These are phyloP conservation scores for Vannuccia rotundouncinata DNA, from an alignment of 2,888 invertebrate genomes.

Conservation along the genomic window DNA sequence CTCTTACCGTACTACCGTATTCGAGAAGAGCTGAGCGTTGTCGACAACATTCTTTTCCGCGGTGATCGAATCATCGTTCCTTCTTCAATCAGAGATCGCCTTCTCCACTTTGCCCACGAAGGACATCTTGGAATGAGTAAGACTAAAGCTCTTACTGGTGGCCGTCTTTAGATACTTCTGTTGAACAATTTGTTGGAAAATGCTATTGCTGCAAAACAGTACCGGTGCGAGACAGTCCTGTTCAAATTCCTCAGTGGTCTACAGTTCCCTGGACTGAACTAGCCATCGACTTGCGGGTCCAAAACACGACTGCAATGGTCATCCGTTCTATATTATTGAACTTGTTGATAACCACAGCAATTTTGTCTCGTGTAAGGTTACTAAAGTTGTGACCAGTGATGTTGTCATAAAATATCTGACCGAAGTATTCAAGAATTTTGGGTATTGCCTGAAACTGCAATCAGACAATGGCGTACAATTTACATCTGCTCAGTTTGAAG, in stretches of 20 bases:
- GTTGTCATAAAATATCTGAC: slow-evolving; percentile 7
- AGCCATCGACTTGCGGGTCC: slow-evolving; percentile 29
- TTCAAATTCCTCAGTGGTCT: slow-evolving; percentile 5
- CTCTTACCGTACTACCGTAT: slow-evolving; percentile 21
- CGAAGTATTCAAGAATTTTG: slow-evolving; percentile 8
- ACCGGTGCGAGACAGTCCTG: slow-evolving; percentile 30
- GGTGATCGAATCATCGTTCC: slow-evolving; percentile 32
- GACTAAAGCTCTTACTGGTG: slow-evolving; percentile 30
- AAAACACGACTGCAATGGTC: background rate
- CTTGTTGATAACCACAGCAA: background rate
- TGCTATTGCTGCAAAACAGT: slow-evolving; percentile 25
- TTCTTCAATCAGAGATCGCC: slow-evolving; percentile 11
- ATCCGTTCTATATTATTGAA: slow-evolving; percentile 4
- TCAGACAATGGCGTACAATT: slow-evolving; percentile 31
- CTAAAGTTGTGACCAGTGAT: background rate
- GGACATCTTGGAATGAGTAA: slow-evolving; percentile 20
- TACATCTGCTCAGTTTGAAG: slow-evolving; percentile 13
- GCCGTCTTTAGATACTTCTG: slow-evolving; percentile 6
- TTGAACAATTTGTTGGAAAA: background rate
- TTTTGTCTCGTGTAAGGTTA: slow-evolving; percentile 4
- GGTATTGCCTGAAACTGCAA: slow-evolving; percentile 4
- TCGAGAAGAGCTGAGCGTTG: slow-evolving; percentile 25
- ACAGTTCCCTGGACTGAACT: background rate
- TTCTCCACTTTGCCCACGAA: slow-evolving; percentile 27
- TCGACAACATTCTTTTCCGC: slow-evolving; percentile 19